A percentile compares a stretch with the other conserved stretches of the same genome.
phyloP scores from a whole-genome alignment of 1,140 invertebrate genomes.

The Papilio aristodemus region DNA sequence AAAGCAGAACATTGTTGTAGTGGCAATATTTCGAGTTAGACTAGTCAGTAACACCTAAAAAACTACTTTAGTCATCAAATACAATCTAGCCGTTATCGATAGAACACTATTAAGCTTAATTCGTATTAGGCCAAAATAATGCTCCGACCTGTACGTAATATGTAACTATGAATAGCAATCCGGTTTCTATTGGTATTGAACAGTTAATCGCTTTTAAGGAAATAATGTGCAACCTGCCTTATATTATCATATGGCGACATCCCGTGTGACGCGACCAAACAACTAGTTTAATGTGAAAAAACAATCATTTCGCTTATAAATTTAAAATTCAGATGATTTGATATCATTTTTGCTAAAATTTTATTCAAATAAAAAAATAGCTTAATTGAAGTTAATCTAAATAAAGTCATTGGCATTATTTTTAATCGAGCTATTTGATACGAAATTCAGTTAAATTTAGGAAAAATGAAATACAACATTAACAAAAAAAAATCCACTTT shows the following conservation, averaged over 20 bases:
- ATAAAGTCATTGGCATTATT: no score
- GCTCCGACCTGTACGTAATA: not conserved
- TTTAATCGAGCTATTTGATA: not conserved
- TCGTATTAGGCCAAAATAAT: conserved; percentile 32
- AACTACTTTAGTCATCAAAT: conserved; percentile 59
- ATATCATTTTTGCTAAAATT: no score
- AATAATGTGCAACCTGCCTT: conserved; percentile 18
- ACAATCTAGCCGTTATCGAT: conserved; percentile 50
- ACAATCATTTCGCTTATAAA: not conserved
- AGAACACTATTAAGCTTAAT: conserved; percentile 40
- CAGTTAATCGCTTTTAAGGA: not conserved
- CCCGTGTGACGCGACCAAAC: not conserved
- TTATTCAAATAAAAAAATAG: no score
- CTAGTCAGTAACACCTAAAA: conserved; percentile 75
- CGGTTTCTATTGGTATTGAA: not conserved
- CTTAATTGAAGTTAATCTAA: no score
- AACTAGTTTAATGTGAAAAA: conserved; percentile 5
- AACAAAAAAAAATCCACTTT: no score
- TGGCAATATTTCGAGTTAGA: conserved; percentile 77
- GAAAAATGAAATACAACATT: not conserved
- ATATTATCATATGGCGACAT: not conserved
- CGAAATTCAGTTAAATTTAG: conserved; percentile 3
- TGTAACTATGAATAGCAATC: conserved; percentile 10
- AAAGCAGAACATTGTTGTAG: conserved; percentile 75
- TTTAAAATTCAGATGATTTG: not conserved